Evolutionary conservation across 2,797 vertebrate genomes (phyloP), one percentile per base, ranked within the genome.

Genomic region (Acestrorhynchus altus): DNA sequence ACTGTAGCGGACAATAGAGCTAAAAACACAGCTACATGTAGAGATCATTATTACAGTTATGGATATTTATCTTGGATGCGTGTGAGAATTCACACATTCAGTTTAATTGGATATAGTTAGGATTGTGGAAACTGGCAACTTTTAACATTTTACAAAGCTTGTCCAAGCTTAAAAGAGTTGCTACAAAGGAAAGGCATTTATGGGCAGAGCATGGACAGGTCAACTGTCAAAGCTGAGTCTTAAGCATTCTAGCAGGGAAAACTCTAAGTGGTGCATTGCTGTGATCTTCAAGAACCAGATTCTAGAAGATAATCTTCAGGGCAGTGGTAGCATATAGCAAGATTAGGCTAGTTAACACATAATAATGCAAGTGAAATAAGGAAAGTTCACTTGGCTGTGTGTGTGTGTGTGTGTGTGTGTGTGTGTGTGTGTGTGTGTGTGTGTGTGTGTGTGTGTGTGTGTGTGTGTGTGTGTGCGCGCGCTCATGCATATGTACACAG

Each of bases 321-420:
- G 49, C 67, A 54, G 46, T 20, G 63, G 61, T 51, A 65, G 59
- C 65, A 46, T 67, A 24, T 44, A 39, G 49, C 49, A 65, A 35
- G 15, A 57, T 2, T 24, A 52, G 60, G 68, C 57, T 35, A 18
- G 31, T n/a, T 49, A 28, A 24, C 26, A 66, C 26, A 46, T 16
- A 31, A 72, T 26, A 68, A 31, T 75, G 78, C 72, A 75, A 69
- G 28, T 77, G 57, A 57, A 67, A 54, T 20, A 42, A 54, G 47
- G 42, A 47, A 47, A 67, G 13, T 40, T 52, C 24, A 54, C 16
- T 46, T 1, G 42, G 46, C 57, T 47, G 73, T 66, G 67, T 35
- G n/a, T 24, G 39, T 35, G 76, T 52, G 44, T 59, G 22, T 72
- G n/a, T 61, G 61, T 46, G 63, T 1, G 42, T 12, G 47, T 22